phyloP scores from a whole-genome alignment of 2,797 vertebrate genomes.

The Sorex maritimensis region DNA sequence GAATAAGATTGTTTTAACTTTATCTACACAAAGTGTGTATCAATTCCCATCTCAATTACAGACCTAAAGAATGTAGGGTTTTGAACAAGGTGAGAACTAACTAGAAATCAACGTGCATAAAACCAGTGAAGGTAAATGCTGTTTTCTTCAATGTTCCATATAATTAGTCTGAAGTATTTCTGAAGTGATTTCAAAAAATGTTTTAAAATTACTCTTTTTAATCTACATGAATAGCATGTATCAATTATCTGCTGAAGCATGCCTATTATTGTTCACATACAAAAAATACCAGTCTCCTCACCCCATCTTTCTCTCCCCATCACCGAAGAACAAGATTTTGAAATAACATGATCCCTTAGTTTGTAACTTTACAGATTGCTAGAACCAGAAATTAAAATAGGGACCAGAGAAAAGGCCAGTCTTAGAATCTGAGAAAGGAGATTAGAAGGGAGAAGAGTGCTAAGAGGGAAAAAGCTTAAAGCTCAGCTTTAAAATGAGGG shows the following conservation, averaged over 20 bases:
- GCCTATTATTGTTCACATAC: conserved; percentile 40
- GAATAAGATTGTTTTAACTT: conserved; percentile 34
- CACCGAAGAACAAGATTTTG: conserved; percentile 43
- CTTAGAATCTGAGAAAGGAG: conserved; percentile 7
- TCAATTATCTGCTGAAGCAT: conserved; percentile 60
- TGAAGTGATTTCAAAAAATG: conserved; percentile 52
- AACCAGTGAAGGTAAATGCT: conserved; percentile 2
- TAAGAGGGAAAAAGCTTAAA: not conserved
- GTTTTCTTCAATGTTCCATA: conserved; percentile 53
- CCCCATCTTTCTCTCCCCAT: not conserved
- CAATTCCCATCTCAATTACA: conserved; percentile 49
- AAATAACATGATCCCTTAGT: conserved; percentile 45
- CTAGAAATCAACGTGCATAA: conserved; percentile 29
- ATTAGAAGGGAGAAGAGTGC: conserved; percentile 8
- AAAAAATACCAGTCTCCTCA: not conserved
- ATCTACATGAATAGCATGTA: conserved; percentile 42
- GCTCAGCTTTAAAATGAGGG: not conserved
- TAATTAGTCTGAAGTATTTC: conserved; percentile 43
- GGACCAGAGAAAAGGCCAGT: not conserved
- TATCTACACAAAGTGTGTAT: conserved; percentile 28
- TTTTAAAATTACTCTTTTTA: conserved; percentile 64
- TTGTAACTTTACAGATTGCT: conserved; percentile 61
- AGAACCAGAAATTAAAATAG: conserved; percentile 50
- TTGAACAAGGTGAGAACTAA: conserved; percentile 34
- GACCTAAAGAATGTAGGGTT: not conserved